A percentile compares a stretch with the other conserved stretches of the same genome.
Conservation (phyloP, 2,888 invertebrate species). For the Toxonevra muliebris region DNA sequence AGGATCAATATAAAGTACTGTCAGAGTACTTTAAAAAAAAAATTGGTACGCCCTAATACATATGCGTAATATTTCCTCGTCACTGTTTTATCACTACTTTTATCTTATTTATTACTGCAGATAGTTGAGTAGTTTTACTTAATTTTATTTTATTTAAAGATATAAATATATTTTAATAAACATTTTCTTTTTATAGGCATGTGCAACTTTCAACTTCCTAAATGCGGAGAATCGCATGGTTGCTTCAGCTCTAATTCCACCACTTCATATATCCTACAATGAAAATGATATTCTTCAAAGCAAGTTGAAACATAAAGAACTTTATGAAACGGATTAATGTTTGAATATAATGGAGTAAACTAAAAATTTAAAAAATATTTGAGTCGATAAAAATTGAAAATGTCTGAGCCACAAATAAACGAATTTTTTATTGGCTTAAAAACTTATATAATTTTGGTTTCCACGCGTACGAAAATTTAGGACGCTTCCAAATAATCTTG, state of each 20-base stretch:
- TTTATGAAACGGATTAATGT: conserved; percentile 17
- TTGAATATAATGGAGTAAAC: conserved; percentile 4
- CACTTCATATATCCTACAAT: conserved; percentile 66
- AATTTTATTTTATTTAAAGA: not conserved
- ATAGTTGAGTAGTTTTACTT: not conserved
- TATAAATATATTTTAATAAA: conserved; percentile 2
- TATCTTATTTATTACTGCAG: not conserved
- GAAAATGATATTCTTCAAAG: conserved; percentile 71
- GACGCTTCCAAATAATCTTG: too few relatives aligned
- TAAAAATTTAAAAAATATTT: too few relatives aligned
- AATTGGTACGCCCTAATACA: too few relatives aligned
- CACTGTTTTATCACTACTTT: too few relatives aligned
- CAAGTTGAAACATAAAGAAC: conserved; percentile 63
- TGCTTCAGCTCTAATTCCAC: conserved; percentile 77
- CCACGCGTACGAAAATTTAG: too few relatives aligned
- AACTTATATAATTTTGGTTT: too few relatives aligned
- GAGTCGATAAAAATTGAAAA: too few relatives aligned
- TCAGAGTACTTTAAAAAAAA: too few relatives aligned
- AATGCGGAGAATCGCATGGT: conserved; percentile 79
- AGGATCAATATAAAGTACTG: too few relatives aligned
- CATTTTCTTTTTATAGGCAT: conserved; percentile 68
- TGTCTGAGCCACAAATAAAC: too few relatives aligned
- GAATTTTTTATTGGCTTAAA: too few relatives aligned
- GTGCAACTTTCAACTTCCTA: conserved; percentile 91
- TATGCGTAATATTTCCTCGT: too few relatives aligned